phyloP scores from a whole-genome alignment of 1,140 invertebrate species.

The Diachasma alloeum region DNA sequence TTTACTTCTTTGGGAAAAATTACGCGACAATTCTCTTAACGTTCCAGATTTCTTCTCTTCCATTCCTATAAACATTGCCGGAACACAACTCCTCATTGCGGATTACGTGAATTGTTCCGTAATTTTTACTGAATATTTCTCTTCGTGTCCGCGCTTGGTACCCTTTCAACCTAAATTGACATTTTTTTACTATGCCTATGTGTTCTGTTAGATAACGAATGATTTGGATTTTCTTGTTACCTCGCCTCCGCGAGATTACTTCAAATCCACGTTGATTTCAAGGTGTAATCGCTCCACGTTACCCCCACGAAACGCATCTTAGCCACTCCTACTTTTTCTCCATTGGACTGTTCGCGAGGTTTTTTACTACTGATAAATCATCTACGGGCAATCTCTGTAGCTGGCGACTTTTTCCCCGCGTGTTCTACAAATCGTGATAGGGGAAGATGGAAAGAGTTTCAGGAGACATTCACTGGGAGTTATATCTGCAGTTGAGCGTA shows the following conservation, averaged over 20 bases:
- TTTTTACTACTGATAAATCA: constrained; percentile 45
- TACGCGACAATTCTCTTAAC: too few species aligned
- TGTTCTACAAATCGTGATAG: background rate
- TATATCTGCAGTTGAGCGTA: too few species aligned
- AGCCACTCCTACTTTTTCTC: background rate
- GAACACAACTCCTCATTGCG: too few species aligned
- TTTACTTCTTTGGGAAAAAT: too few species aligned
- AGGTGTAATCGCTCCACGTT: constrained; percentile 33
- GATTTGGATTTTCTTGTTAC: background rate
- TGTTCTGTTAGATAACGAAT: background rate
- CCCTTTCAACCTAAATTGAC: background rate
- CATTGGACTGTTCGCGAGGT: background rate
- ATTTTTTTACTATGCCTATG: background rate
- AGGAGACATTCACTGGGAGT: background rate
- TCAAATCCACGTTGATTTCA: constrained; percentile 23
- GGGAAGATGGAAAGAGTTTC: constrained; percentile 19
- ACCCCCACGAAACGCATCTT: constrained; percentile 13
- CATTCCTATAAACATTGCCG: too few species aligned
- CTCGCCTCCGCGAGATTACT: background rate
- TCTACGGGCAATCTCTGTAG: constrained; percentile 40
- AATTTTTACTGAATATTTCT: too few species aligned
- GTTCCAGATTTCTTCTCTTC: too few species aligned
- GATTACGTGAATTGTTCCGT: too few species aligned
- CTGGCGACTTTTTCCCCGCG: constrained; percentile 28
- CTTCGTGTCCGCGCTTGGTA: too few species aligned